Percentiles rank a stretch among this genome's conserved stretches.
These are phyloP conservation scores for Prionailurus viverrinus DNA, from an alignment of 2,113 vertebrate genomes.

Conservation along the genomic window DNA sequence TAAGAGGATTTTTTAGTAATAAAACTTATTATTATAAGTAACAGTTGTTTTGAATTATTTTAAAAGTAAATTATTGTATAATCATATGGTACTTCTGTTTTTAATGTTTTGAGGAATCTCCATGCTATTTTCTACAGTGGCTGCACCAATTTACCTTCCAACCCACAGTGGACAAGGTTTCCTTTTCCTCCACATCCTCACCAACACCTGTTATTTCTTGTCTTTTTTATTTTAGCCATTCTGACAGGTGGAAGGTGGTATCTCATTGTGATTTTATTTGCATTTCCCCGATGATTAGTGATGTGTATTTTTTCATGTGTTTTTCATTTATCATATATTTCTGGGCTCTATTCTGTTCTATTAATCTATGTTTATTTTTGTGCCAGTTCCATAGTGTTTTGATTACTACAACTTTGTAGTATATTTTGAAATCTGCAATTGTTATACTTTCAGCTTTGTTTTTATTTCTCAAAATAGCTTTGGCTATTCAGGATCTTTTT, in stretches of 20 bases:
- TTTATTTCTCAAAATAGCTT: background rate
- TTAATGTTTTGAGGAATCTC: background rate
- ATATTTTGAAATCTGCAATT: background rate
- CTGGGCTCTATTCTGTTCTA: background rate
- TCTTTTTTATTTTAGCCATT: background rate
- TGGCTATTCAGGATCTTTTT: background rate
- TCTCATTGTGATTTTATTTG: background rate
- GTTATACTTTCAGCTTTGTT: background rate
- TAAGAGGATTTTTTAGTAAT: slow-evolving; percentile 5
- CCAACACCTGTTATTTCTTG: background rate
- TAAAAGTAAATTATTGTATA: slow-evolving; percentile 18
- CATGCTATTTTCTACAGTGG: background rate
- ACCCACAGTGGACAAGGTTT: background rate
- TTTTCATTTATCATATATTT: background rate
- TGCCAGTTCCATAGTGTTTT: background rate
- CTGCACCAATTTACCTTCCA: background rate
- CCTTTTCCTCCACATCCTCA: background rate
- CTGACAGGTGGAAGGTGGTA: background rate
- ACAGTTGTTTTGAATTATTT: background rate
- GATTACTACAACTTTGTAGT: background rate
- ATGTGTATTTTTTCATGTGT: background rate
- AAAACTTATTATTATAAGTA: slow-evolving; percentile 16
- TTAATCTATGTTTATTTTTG: background rate
- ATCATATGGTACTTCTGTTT: background rate
- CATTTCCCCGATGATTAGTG: background rate